phyloP scores from a whole-genome alignment of 2,797 vertebrate genomes.

The Halcyon badia region DNA sequence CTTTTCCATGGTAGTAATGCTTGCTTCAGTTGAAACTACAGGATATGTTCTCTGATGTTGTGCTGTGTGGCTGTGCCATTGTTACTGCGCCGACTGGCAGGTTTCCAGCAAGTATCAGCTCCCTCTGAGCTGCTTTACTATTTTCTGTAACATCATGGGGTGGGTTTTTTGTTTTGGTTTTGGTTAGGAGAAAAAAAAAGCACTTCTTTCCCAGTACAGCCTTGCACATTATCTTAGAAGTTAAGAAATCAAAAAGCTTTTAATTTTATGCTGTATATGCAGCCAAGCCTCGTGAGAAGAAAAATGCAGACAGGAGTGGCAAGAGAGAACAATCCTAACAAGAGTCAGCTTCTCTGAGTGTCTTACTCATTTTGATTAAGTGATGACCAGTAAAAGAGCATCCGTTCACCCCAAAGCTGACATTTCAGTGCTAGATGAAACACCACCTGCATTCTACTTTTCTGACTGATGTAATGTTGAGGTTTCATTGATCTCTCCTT shows the following conservation, averaged over 20 bases:
- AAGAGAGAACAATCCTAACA: not conserved
- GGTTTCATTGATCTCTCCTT: not conserved
- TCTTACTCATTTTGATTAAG: not conserved
- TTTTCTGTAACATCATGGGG: not conserved
- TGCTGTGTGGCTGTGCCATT: not conserved
- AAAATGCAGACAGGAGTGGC: not conserved
- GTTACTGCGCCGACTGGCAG: not conserved
- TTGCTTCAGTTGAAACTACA: not conserved
- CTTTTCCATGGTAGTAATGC: not conserved
- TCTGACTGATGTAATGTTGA: not conserved
- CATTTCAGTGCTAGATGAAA: not conserved
- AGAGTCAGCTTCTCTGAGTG: not conserved
- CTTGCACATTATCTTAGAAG: not conserved
- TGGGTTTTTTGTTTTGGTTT: not conserved
- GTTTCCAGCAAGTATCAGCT: not conserved
- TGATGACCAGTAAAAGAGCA: not conserved
- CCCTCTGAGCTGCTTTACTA: not conserved
- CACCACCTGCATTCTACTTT: not conserved
- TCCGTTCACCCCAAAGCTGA: not conserved
- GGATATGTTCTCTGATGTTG: not conserved
- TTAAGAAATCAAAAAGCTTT: not conserved
- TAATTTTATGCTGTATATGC: not conserved
- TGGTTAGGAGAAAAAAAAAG: not conserved
- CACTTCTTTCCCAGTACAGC: not conserved
- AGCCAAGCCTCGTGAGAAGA: not conserved